A percentile compares a stretch with the other conserved stretches of the same genome.
Conservation (phyloP, 2,113 vertebrate species). For the Nothoprocta pentlandii region DNA sequence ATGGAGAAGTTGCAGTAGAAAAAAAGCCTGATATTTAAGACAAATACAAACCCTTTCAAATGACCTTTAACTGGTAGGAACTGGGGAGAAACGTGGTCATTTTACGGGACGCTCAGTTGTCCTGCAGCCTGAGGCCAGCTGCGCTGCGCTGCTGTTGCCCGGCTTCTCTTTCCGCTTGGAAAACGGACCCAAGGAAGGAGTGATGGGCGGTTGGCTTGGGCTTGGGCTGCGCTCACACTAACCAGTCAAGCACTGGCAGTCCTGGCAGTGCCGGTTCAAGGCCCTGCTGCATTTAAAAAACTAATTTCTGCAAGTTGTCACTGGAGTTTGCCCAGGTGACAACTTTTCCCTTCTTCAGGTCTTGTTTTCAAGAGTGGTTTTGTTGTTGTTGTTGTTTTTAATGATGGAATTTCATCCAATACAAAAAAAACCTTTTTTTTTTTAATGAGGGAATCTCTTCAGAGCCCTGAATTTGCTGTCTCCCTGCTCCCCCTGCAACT, state of each 20-base stretch:
- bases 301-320: neutral
- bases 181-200: constrained; percentile 6
- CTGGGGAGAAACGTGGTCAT: neutral
- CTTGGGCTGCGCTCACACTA: neutral
- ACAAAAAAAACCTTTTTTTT: neutral
- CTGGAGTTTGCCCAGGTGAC: neutral
- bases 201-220: neutral
- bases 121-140: neutral
- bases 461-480: neutral
- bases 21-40: neutral
- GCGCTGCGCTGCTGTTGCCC: neutral
- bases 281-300: neutral
- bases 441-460: neutral
- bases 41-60: neutral
- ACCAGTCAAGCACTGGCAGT: too few species aligned
- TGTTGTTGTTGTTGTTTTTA: neutral
- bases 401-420: neutral
- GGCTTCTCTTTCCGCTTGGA: neutral
- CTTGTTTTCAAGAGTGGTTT: neutral
- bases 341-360: neutral
- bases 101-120: neutral
- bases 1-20: neutral
- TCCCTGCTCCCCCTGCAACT: neutral
- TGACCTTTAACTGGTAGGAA: neutral
- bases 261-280: neutral